Percentiles rank a stretch among this genome's conserved stretches.
phyloP scores from a whole-genome alignment of 2,888 invertebrate genomes.

The Andrena chrysosceles region DNA sequence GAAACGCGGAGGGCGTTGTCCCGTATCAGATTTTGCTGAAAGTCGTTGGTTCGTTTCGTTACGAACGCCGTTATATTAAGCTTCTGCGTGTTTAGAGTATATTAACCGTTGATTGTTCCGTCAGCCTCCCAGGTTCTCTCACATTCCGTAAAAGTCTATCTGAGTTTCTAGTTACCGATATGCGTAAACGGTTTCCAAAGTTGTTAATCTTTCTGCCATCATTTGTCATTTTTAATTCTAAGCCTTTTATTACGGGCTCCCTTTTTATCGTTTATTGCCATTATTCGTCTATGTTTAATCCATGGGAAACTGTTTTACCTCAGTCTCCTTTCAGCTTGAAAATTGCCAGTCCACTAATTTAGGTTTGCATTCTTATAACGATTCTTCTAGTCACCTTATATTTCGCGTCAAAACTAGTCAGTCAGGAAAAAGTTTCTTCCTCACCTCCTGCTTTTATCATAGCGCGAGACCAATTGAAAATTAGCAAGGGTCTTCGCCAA shows the following conservation, averaged over 20 bases:
- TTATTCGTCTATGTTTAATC: too few relatives aligned
- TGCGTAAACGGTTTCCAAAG: background rate
- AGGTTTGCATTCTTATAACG: too few relatives aligned
- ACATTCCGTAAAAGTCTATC: slow-evolving; percentile 60
- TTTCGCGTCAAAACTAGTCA: slow-evolving; percentile 1
- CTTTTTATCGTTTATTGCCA: too few relatives aligned
- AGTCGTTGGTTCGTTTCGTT: slow-evolving; percentile 58
- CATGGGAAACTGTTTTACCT: background rate
- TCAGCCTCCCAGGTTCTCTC: slow-evolving; percentile 49
- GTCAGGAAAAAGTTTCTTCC: background rate
- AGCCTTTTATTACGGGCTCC: too few relatives aligned
- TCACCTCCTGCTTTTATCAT: background rate
- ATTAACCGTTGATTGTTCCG: slow-evolving; percentile 36
- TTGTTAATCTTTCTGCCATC: background rate
- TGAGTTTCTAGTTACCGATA: slow-evolving; percentile 17
- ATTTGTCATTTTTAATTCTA: background rate
- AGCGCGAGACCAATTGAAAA: background rate
- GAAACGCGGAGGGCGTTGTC: slow-evolving; percentile 65
- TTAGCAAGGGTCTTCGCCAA: background rate
- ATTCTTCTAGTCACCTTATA: too few relatives aligned
- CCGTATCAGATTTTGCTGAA: slow-evolving; percentile 76
- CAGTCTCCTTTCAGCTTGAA: background rate
- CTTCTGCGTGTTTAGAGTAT: slow-evolving; percentile 17
- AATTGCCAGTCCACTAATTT: too few relatives aligned
- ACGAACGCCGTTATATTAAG: slow-evolving; percentile 26